Conservation (phyloP, 2,797 vertebrate species). For the Dipus sagitta region DNA sequence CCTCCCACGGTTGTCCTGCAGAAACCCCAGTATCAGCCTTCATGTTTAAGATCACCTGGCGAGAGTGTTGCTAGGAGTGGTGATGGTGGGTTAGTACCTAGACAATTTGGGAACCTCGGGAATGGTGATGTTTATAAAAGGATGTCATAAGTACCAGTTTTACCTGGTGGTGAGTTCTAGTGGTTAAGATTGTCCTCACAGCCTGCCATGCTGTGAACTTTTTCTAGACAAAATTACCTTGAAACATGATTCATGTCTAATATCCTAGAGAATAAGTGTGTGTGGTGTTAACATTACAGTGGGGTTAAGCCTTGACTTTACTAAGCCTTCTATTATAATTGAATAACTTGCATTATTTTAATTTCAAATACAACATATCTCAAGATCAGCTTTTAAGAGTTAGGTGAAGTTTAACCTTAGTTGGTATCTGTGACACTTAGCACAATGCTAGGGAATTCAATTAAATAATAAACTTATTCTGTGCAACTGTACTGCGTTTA, state of each 20-base stretch:
- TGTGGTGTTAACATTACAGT: background rate
- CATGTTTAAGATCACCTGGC: background rate
- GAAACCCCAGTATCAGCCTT: background rate
- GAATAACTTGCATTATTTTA: slow-evolving; percentile 33
- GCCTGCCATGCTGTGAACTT: background rate
- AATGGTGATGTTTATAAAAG: background rate
- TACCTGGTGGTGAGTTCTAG: accelerated
- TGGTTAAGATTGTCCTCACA: background rate
- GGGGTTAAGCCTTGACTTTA: slow-evolving; percentile 1
- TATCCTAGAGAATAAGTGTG: background rate
- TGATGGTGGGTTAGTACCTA: background rate
- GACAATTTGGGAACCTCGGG: background rate
- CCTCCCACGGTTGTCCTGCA: background rate
- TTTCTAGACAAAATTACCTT: slow-evolving; percentile 20
- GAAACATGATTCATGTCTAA: slow-evolving; percentile 1
- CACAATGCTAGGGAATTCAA: background rate
- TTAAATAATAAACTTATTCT: slow-evolving; percentile 1
- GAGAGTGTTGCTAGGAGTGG: background rate
- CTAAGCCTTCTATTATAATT: slow-evolving; percentile 18
- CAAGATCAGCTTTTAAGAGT: slow-evolving; percentile 33
- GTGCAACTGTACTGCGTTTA: background rate
- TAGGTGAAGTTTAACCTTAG: slow-evolving; percentile 11
- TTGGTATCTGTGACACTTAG: background rate
- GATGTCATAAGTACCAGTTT: background rate
- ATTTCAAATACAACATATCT: slow-evolving; percentile 7